A percentile compares a stretch with the other conserved stretches of the same genome.
Evolutionary conservation across 2,113 vertebrate genomes (phyloP).

Genomic region (Colossoma macropomum): DNA sequence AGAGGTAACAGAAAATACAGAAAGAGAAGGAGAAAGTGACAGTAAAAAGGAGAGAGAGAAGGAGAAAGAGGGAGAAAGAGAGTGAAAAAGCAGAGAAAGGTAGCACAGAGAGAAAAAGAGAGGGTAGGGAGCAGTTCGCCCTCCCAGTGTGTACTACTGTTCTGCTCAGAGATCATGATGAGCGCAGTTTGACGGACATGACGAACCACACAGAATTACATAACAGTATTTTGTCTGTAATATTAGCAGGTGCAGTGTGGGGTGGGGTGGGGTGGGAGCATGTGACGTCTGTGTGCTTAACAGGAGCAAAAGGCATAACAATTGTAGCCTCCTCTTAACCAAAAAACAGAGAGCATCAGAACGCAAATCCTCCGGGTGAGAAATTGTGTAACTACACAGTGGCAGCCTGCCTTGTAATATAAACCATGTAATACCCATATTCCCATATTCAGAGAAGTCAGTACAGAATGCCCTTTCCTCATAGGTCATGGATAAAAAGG

Average conservation of each 20-base stretch:
- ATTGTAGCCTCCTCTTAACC: background rate
- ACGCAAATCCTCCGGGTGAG: background rate
- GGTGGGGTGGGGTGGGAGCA: background rate
- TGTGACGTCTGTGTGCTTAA: background rate
- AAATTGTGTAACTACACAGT: background rate
- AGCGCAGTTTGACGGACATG: background rate
- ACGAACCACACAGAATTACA: slow-evolving; percentile 21
- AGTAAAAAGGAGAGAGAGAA: background rate
- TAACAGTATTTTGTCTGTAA: background rate
- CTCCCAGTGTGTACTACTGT: background rate
- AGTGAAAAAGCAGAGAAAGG: no score
- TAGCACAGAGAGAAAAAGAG: background rate
- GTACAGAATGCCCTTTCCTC: background rate
- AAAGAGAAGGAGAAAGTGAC: background rate
- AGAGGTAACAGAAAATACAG: no score
- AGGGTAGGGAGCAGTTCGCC: background rate
- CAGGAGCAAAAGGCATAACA: background rate
- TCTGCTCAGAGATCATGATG: background rate
- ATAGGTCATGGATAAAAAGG: background rate
- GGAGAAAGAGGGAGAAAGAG: background rate
- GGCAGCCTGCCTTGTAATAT: background rate
- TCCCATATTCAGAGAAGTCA: background rate
- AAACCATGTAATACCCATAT: background rate
- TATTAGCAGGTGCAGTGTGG: slow-evolving; percentile 24
- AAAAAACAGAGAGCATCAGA: background rate